phyloP scores from a whole-genome alignment of 2,888 invertebrate genomes.

The Parapristionchus giblindavisi region DNA sequence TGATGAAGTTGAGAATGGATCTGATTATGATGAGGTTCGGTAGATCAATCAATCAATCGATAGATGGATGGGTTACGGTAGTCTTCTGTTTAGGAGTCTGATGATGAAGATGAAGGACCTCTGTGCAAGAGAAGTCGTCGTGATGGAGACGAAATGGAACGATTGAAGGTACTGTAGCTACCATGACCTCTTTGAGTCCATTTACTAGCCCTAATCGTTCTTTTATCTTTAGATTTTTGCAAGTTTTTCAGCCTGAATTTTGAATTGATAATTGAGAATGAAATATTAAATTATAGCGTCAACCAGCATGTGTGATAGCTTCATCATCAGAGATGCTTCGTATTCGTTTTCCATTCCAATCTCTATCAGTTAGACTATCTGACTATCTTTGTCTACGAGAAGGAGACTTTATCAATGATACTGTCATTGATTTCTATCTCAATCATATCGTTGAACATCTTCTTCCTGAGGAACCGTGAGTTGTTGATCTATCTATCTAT shows the following conservation, averaged over 20 bases:
- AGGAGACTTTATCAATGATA: conserved; percentile 60
- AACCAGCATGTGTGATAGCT: conserved; percentile 36
- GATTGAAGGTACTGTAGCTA: conserved; percentile 3
- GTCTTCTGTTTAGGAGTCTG: conserved; percentile 4
- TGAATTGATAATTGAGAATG: no score
- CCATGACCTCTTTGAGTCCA: no score
- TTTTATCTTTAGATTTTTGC: no score
- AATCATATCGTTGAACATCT: conserved; percentile 64
- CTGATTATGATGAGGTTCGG: conserved; percentile 20
- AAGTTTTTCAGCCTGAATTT: no score
- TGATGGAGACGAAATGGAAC: neutral
- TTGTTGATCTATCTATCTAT: conserved; percentile 3
- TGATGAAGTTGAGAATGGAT: conserved; percentile 23
- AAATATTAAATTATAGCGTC: no score
- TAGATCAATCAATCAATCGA: neutral
- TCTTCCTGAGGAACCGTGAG: conserved; percentile 53
- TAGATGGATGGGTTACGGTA: conserved; percentile 9
- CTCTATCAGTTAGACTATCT: conserved; percentile 59
- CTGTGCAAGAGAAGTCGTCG: neutral
- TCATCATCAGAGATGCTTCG: conserved; percentile 63
- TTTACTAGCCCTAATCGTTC: no score
- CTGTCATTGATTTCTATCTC: conserved; percentile 65
- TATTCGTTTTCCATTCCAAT: conserved; percentile 64
- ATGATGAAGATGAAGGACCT: neutral
- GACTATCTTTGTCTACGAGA: conserved; percentile 60